phyloP scores from a whole-genome alignment of 1,140 invertebrate genomes.

The Panagrolaimus sp. region DNA sequence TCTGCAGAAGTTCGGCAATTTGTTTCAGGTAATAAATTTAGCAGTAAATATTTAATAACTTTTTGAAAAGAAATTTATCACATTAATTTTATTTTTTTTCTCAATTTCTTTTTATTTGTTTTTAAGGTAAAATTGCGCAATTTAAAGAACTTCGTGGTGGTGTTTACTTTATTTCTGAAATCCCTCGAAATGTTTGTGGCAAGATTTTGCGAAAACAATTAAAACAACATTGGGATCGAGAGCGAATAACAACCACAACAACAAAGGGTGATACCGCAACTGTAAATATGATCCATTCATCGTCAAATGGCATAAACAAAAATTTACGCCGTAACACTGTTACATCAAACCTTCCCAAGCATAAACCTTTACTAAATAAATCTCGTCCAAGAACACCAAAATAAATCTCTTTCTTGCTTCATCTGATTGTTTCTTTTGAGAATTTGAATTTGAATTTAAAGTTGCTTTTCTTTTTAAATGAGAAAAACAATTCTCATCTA shows the following conservation, averaged over 20 bases:
- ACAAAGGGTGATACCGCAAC: neutral
- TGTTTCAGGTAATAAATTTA: constrained; percentile 36
- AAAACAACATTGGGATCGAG: constrained; percentile 26
- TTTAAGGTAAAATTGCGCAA: constrained; percentile 47
- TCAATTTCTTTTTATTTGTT: neutral
- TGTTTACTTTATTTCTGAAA: constrained; percentile 47
- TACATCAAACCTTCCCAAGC: too few relatives aligned
- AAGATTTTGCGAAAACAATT: constrained; percentile 22
- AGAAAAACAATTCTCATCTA: too few relatives aligned
- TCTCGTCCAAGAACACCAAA: too few relatives aligned
- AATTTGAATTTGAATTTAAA: too few relatives aligned
- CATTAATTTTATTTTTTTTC: neutral
- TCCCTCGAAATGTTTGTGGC: constrained; percentile 22
- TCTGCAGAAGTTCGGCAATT: constrained; percentile 49
- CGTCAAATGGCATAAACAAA: too few relatives aligned
- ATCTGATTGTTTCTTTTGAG: too few relatives aligned
- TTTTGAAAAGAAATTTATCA: constrained; percentile 2
- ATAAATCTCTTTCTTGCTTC: too few relatives aligned
- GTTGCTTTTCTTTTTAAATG: too few relatives aligned
- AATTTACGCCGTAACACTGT: too few relatives aligned
- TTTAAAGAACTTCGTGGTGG: constrained; percentile 48
- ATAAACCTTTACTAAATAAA: too few relatives aligned
- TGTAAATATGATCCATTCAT: neutral
- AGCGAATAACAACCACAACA: neutral
- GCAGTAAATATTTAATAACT: neutral